Percentiles rank a stretch among this genome's conserved stretches.
Evolutionary conservation across 2,797 vertebrate species (phyloP).

Genomic region (Austrolebias charrua): DNA sequence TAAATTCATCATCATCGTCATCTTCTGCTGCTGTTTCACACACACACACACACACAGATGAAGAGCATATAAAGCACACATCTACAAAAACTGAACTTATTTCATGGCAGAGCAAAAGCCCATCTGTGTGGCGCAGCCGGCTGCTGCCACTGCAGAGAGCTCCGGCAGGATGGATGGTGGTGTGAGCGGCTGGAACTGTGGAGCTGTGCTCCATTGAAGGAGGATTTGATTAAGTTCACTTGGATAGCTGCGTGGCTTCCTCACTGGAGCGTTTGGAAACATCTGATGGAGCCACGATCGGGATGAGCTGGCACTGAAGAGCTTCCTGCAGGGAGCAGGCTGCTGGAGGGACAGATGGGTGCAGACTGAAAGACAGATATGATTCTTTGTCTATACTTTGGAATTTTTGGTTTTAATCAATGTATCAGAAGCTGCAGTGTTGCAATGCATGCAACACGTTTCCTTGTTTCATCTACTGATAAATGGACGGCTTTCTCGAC

Average conservation of each 20-base stretch:
- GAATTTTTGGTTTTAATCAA: constrained; percentile 19
- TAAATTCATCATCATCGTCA: constrained; percentile 36
- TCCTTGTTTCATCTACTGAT: not conserved
- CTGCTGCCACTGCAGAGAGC: constrained; percentile 45
- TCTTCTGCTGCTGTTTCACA: constrained; percentile 4
- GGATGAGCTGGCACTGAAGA: constrained; percentile 57
- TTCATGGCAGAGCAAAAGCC: constrained; percentile 72
- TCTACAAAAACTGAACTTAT: constrained; percentile 51
- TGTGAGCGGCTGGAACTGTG: constrained; percentile 49
- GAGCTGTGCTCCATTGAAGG: constrained; percentile 63
- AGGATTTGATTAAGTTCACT: constrained; percentile 71
- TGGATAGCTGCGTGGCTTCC: constrained; percentile 45
- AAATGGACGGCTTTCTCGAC: not conserved
- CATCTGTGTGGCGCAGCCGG: constrained; percentile 62
- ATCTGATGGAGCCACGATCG: constrained; percentile 57
- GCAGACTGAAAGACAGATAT: constrained; percentile 39
- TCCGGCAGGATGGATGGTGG: constrained; percentile 51
- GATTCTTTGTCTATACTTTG: constrained; percentile 22
- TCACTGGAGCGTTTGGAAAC: constrained; percentile 41
- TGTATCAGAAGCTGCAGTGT: not conserved
- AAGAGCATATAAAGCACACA: constrained; percentile 16
- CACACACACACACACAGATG: constrained; percentile 21
- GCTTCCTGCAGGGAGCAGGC: constrained; percentile 18
- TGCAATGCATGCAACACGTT: not conserved
- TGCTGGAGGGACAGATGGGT: constrained; percentile 42